A percentile compares a stretch with the other conserved stretches of the same genome.
Conservation (phyloP, 2,888 invertebrate genomes). For the Dynastes hyllus region DNA sequence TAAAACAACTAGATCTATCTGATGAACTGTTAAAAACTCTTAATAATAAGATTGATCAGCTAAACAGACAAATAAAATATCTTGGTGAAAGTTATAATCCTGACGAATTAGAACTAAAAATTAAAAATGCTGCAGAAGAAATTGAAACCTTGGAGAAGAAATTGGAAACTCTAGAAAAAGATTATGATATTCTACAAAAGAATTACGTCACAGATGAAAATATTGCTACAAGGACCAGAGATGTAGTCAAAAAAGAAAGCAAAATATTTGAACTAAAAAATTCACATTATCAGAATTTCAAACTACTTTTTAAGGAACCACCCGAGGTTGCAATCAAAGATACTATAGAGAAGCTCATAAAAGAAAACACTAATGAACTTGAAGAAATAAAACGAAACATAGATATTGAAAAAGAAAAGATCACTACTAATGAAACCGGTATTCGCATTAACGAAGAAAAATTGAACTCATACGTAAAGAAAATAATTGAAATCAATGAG, state of each 20-base stretch:
- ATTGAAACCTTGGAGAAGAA: constrained; percentile 76
- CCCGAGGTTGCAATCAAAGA: constrained; percentile 78
- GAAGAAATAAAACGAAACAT: constrained; percentile 35
- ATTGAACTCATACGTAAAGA: constrained; percentile 76
- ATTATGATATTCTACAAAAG: constrained; percentile 76
- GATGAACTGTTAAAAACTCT: constrained; percentile 71
- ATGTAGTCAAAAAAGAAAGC: constrained; percentile 72
- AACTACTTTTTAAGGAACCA: constrained; percentile 77
- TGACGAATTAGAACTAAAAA: constrained; percentile 75
- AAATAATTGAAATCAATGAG: constrained; percentile 70
- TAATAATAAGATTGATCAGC: constrained; percentile 72
- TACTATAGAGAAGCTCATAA: constrained; percentile 72
- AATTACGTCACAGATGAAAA: constrained; percentile 77
- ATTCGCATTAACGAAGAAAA: constrained; percentile 77
- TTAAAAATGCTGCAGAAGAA: constrained; percentile 75
- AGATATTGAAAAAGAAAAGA: constrained; percentile 70
- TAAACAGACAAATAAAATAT: constrained; percentile 73
- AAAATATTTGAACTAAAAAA: constrained; percentile 78
- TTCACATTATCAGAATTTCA: constrained; percentile 80
- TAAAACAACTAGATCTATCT: constrained; percentile 77
- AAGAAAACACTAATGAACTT: constrained; percentile 66
- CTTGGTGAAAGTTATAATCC: constrained; percentile 73
- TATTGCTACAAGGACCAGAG: constrained; percentile 75
- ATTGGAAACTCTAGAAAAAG: constrained; percentile 76
- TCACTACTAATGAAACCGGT: constrained; percentile 77